Percentiles rank a stretch among this genome's conserved stretches.
Conservation (phyloP, 2,797 vertebrate species). For the Glyptemys insculpta region DNA sequence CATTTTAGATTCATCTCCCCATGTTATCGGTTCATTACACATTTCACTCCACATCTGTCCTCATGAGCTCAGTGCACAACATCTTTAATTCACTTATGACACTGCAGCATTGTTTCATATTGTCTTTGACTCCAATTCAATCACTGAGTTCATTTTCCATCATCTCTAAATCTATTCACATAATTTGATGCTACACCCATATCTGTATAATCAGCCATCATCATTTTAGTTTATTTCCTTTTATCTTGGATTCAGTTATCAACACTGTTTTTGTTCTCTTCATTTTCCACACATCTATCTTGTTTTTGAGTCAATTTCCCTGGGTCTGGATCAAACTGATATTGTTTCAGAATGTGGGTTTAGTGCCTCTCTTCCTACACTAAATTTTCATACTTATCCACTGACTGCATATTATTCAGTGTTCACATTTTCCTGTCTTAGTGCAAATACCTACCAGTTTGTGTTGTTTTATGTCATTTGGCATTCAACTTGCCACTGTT, state of each 20-base stretch:
- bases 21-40: not conserved
- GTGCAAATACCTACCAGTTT: not conserved
- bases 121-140: slow-evolving; percentile 38
- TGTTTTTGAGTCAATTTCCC: slow-evolving; percentile 37
- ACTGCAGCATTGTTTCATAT: not conserved
- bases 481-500: not conserved
- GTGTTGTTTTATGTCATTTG: slow-evolving; percentile 3
- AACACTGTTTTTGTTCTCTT: not conserved
- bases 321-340: slow-evolving; percentile 9
- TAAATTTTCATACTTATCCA: slow-evolving; percentile 5
- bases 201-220: not conserved
- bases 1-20: not conserved
- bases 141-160: slow-evolving; percentile 10
- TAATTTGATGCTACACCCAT: not conserved
- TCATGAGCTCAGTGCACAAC: not conserved
- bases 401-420: not conserved
- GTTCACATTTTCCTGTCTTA: not conserved
- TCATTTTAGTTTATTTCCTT: slow-evolving; percentile 46
- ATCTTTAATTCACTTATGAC: slow-evolving; percentile 21
- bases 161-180: not conserved
- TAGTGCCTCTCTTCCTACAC: not conserved
- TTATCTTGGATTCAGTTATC: slow-evolving; percentile 38
- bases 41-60: not conserved
- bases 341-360: not conserved
- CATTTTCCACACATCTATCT: slow-evolving; percentile 2